Conservation (phyloP, 2,888 invertebrate species). For the Parnassius glacialis region DNA sequence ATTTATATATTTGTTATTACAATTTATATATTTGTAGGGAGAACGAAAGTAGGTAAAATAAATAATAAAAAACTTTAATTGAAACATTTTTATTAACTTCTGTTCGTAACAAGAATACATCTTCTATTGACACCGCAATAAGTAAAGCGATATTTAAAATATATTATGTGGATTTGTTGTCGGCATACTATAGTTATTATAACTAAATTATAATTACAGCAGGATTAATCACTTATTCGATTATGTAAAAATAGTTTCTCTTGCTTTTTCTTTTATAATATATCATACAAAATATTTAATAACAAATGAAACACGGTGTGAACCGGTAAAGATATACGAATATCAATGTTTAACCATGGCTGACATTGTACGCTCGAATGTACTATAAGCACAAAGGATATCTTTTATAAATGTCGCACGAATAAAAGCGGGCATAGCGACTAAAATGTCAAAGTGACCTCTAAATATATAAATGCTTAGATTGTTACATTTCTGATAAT, state of each 20-base stretch:
- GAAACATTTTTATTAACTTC: conserved; percentile 6
- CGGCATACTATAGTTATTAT: not conserved
- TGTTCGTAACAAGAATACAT: conserved; percentile 11
- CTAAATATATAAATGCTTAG: no score
- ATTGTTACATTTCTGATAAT: no score
- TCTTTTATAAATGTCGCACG: no score
- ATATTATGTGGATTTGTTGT: not conserved
- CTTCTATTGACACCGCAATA: not conserved
- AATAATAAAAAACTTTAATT: not conserved
- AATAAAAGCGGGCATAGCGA: no score
- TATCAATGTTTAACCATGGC: no score
- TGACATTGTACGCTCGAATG: no score
- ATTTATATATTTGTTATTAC: no score
- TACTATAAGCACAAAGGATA: no score
- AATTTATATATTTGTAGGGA: no score
- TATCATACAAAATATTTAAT: not conserved
- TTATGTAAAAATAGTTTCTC: not conserved
- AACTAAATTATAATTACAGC: not conserved
- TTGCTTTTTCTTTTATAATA: not conserved
- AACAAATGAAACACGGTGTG: not conserved
- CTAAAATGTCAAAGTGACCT: no score
- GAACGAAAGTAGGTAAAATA: not conserved
- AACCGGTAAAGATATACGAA: not conserved
- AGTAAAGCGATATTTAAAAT: not conserved
- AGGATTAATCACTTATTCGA: not conserved